phyloP scores from a whole-genome alignment of 2,888 invertebrate species.

The Coleophora flavipennella region DNA sequence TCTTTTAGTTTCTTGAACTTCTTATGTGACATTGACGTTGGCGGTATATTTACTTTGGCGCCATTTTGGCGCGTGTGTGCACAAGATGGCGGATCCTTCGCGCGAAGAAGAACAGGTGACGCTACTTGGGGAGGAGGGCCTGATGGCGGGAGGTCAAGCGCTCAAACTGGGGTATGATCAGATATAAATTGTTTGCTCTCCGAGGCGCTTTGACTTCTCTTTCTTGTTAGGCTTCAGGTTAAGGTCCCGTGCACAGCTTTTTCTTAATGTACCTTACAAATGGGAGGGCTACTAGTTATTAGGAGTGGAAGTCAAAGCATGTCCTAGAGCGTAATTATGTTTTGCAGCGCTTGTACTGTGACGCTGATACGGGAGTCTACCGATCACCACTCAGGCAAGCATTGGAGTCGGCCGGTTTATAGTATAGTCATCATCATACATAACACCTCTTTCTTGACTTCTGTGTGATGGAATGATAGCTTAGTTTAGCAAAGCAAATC shows the following conservation, averaged over 20 bases:
- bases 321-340: constrained; percentile 69
- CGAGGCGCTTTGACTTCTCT: constrained; percentile 52
- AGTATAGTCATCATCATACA: constrained; percentile 62
- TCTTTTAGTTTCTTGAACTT: constrained; percentile 5
- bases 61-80: constrained; percentile 68
- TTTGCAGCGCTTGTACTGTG: constrained; percentile 84
- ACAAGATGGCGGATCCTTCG: constrained; percentile 97
- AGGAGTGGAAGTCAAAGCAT: constrained; percentile 55
- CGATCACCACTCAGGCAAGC: constrained; percentile 86
- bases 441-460: constrained; percentile 63
- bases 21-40: constrained; percentile 77
- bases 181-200: constrained; percentile 42
- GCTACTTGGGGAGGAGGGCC: constrained; percentile 96
- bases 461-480: constrained; percentile 69
- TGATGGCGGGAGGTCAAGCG: constrained; percentile 95
- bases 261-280: not conserved
- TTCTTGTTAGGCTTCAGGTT: constrained; percentile 8
- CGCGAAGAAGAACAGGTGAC: constrained; percentile 97
- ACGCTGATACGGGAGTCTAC: constrained; percentile 80
- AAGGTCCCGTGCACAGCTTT: constrained; percentile 1
- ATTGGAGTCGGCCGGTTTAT: constrained; percentile 72
- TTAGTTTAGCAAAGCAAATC: constrained; percentile 50
- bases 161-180: constrained; percentile 95
- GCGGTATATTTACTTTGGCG: constrained; percentile 75
- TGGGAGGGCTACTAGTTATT: constrained; percentile 2